phyloP scores from a whole-genome alignment of 1,140 invertebrate genomes.

The Neoseiulus cucumeris region DNA sequence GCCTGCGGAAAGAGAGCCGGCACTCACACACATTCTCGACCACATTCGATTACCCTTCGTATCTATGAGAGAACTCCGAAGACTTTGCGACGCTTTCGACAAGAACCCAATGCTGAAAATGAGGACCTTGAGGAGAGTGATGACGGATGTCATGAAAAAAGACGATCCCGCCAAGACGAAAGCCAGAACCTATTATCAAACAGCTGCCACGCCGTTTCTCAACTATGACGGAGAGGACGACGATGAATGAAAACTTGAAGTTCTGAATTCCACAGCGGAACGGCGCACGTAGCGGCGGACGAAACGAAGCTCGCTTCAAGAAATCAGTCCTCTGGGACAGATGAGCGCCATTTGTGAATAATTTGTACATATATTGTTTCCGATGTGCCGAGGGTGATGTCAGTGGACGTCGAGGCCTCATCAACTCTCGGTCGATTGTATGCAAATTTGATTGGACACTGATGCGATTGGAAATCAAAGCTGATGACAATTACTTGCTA shows the following conservation, averaged over 20 bases:
- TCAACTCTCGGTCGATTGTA: too few relatives aligned
- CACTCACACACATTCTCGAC: slow-evolving; percentile 1
- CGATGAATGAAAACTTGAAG: not conserved
- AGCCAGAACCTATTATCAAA: not conserved
- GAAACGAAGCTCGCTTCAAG: not conserved
- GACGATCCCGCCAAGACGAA: not conserved
- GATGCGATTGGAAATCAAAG: too few relatives aligned
- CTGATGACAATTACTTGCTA: too few relatives aligned
- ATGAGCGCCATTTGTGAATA: not conserved
- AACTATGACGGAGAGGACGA: slow-evolving; percentile 6
- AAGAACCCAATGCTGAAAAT: not conserved
- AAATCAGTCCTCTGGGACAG: not conserved
- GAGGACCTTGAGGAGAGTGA: not conserved
- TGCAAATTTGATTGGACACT: too few relatives aligned
- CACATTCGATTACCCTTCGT: slow-evolving; percentile 2
- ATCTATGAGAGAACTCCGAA: not conserved
- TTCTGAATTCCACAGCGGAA: not conserved
- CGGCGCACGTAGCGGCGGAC: not conserved
- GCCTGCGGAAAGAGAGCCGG: not conserved
- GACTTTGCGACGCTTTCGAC: not conserved
- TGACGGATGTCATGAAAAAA: not conserved
- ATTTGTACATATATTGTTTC: not conserved
- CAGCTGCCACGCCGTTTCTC: not conserved
- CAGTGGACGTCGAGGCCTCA: too few relatives aligned
- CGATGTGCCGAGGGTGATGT: not conserved